These are phyloP conservation scores for Temnothorax ravouxi DNA, from an alignment of 2,888 invertebrate species.

Conservation along the genomic window DNA sequence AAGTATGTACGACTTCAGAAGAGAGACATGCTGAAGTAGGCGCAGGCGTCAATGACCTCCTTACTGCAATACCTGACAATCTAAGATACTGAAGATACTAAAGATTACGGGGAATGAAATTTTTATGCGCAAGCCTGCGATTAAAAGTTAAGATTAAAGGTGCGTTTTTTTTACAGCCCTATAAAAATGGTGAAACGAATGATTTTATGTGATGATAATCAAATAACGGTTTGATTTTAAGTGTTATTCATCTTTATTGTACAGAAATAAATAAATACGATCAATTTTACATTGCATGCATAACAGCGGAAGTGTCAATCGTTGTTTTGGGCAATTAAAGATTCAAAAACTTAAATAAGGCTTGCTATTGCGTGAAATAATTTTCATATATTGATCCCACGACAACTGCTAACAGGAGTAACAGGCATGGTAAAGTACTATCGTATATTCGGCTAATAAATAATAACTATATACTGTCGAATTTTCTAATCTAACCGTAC, in stretches of 20 bases:
- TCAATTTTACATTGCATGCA: neutral
- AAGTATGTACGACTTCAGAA: neutral
- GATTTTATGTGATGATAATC: slow-evolving; percentile 16
- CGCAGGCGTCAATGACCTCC: neutral
- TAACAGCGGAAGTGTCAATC: neutral
- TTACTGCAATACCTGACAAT: neutral
- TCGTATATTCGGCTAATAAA: neutral
- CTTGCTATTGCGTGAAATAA: neutral
- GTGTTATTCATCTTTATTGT: neutral
- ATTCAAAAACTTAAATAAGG: slow-evolving; percentile 11
- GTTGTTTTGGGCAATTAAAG: neutral
- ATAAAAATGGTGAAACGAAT: neutral
- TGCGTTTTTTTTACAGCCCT: slow-evolving; percentile 14
- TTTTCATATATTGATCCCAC: neutral
- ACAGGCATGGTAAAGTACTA: neutral
- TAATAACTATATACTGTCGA: neutral
- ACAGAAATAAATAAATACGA: slow-evolving; percentile 6
- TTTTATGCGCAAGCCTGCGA: slow-evolving; percentile 13
- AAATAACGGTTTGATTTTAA: slow-evolving; percentile 7
- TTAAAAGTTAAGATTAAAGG: slow-evolving; percentile 29
- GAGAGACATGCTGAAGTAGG: neutral
- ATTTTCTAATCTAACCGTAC: neutral
- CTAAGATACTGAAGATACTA: slow-evolving; percentile 17
- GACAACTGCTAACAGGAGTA: neutral
- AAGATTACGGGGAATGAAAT: slow-evolving; percentile 12